Conservation (phyloP, 2,888 invertebrate genomes). For the Plusia festucae region DNA sequence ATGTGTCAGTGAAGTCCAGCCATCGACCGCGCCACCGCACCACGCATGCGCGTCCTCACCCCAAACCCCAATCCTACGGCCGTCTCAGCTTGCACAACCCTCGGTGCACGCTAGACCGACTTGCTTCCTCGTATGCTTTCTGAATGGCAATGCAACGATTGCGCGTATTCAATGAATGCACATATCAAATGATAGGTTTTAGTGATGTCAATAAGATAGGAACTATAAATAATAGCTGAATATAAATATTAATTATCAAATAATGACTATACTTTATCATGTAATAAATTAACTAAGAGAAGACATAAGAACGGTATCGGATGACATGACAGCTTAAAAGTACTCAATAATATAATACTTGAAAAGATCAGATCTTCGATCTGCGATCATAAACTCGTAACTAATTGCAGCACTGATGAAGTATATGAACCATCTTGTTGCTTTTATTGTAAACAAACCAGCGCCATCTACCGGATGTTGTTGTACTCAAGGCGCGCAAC, state of each 20-base stretch:
- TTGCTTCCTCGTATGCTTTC: slow-evolving; percentile 41
- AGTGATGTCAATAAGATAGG: neutral
- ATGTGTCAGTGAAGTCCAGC: slow-evolving; percentile 70
- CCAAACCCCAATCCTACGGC: slow-evolving; percentile 71
- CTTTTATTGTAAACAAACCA: slow-evolving; percentile 42
- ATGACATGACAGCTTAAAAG: neutral
- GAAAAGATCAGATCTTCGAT: neutral
- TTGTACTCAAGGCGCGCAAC: slow-evolving; percentile 37
- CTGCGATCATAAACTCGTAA: too few relatives aligned
- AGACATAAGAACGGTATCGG: neutral
- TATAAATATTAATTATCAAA: neutral
- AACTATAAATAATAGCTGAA: neutral
- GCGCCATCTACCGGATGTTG: slow-evolving; percentile 66
- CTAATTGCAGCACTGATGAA: neutral
- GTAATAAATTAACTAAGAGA: neutral
- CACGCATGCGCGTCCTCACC: slow-evolving; percentile 80
- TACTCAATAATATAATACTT: neutral
- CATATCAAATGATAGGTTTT: neutral
- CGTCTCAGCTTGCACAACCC: slow-evolving; percentile 68
- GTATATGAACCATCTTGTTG: slow-evolving; percentile 6
- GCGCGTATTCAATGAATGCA: slow-evolving; percentile 12
- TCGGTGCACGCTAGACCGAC: slow-evolving; percentile 66
- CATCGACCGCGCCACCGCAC: slow-evolving; percentile 77
- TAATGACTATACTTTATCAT: neutral
- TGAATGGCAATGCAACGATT: slow-evolving; percentile 47